Base-by-base conservation (phyloP, 2,888 invertebrate species). In the Drosophila buzzatii region DNA sequence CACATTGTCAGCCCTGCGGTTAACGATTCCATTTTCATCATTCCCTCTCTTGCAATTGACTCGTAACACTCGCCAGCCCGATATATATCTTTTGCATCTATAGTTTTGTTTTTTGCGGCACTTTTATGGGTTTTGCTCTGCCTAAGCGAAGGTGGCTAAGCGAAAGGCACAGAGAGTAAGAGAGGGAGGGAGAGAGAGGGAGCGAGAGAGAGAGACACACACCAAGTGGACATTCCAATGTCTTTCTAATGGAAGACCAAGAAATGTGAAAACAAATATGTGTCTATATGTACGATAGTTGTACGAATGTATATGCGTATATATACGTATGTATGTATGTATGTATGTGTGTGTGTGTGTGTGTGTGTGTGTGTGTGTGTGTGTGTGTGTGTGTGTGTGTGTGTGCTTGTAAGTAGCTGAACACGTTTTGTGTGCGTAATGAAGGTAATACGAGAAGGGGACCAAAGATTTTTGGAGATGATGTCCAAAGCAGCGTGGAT, bases 161-260 rank as follows among this genome's bases (percentile, higher is more conserved):
- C 39, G 41, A 75, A 60, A 61, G 65, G 64, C 59, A 68, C 56
- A 58, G 56, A 61, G 55, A 61, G 51, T 52, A 35, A 37, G 5
- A 27, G 7, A 27, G 7, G 6, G 1, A 27, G 27, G 0, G 27
- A 27, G 27, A 27, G 27, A 27, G 27, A 5, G 27, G 5, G 5
- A 27, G 23, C 2, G 23, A 23, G 2, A 23, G 27, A 27, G 27
- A 27, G 27, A 27, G 27, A 27, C 27, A 61, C 59, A 56, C 56
- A 61, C 59, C 65, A 27, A 47, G 52, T 67, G 61, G 45, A 44
- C 83, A 71, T 79, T 70, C 78, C 85, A 85, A 89, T 87, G 85
- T 85, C 85, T 87, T 89, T 85, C 83, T 89, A 84, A 89, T 89
- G 87, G 73, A 87, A 87, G 83, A 89, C 87, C 82, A 89, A 89